phyloP scores from a whole-genome alignment of 2,888 invertebrate species.

The Dryococelus australis region DNA sequence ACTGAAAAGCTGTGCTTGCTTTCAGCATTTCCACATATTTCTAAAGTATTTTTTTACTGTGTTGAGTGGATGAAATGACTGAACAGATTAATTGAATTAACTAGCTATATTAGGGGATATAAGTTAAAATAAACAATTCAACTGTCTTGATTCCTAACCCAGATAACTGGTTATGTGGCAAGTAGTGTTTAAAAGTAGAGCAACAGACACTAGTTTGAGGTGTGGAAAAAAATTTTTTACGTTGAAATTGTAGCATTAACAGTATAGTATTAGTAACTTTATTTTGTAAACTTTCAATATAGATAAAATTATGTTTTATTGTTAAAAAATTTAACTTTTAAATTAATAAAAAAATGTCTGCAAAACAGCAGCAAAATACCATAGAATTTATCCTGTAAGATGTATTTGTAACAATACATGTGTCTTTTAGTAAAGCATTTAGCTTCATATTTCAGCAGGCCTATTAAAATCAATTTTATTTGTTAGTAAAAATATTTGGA shows the following conservation, averaged over 20 bases:
- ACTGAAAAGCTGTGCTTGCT: not conserved
- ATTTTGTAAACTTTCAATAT: not conserved
- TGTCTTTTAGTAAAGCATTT: not conserved
- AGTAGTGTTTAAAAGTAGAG: not conserved
- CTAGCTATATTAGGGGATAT: not conserved
- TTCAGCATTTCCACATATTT: not conserved
- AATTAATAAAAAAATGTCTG: not conserved
- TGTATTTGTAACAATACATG: not conserved
- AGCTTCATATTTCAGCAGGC: not conserved
- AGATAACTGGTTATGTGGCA: not conserved
- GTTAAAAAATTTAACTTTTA: not conserved
- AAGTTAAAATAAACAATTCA: no score
- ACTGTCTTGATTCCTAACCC: no score
- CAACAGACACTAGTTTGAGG: not conserved
- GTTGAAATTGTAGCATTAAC: not conserved
- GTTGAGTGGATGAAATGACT: not conserved
- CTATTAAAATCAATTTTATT: not conserved
- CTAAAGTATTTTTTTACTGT: slow-evolving; percentile 8
- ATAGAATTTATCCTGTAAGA: not conserved
- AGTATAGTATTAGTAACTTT: not conserved
- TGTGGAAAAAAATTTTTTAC: not conserved
- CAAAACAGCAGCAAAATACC: not conserved
- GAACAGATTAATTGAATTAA: not conserved
- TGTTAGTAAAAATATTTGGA: not conserved
- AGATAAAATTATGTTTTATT: not conserved